phyloP scores from a whole-genome alignment of 2,797 vertebrate species.

The Octomys mimax region DNA sequence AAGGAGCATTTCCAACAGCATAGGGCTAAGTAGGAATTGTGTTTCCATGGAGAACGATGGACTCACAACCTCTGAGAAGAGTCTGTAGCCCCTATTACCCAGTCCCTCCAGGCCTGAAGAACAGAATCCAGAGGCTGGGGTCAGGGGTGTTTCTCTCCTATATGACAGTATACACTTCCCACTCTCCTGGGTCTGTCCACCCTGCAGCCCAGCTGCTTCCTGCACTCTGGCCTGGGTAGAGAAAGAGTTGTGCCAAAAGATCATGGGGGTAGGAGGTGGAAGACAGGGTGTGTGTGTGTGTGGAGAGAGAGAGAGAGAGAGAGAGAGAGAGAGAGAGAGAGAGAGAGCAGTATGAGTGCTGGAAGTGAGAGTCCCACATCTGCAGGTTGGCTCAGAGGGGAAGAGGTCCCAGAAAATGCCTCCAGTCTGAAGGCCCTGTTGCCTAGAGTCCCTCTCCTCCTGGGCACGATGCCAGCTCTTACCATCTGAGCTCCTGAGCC shows the following conservation, averaged over 20 bases:
- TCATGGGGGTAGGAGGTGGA: neutral
- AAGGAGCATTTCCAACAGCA: neutral
- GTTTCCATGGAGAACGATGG: conserved; percentile 31
- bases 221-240: neutral
- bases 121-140: neutral
- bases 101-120: neutral
- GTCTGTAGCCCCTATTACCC: neutral
- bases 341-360: neutral
- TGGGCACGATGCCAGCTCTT: conserved; percentile 69
- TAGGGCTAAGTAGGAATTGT: neutral
- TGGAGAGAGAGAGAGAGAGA: too few species aligned
- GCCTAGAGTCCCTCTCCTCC: conserved; percentile 75
- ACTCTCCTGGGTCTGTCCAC: neutral
- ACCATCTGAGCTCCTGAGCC: conserved; percentile 81
- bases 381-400: conserved; percentile 43
- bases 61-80: neutral
- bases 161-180: too few species aligned
- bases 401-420: conserved; percentile 69
- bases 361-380: neutral
- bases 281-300: too few species aligned
- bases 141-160: neutral
- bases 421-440: conserved; percentile 72
- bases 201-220: neutral
- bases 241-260: neutral
- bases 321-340: too few species aligned